Percentiles rank a stretch among this genome's conserved stretches.
Conservation (phyloP, 2,797 vertebrate species). For the Dallia pectoralis region DNA sequence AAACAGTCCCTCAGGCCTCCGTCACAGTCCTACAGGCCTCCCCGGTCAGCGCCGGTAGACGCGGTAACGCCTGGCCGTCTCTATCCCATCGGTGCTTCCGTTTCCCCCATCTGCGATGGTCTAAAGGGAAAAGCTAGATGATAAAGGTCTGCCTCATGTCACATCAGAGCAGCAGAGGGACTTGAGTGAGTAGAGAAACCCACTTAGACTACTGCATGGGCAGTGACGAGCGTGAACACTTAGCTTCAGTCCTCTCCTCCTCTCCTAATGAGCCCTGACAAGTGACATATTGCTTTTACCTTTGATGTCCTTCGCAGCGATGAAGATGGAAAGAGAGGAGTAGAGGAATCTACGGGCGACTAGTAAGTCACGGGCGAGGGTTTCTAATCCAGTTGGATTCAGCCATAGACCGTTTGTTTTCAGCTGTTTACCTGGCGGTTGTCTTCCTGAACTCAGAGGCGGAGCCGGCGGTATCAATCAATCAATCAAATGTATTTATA, state of each 20-base stretch:
- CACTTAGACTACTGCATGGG: not conserved
- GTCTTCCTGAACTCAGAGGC: too few species aligned
- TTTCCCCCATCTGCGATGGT: not conserved
- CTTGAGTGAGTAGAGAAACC: not conserved
- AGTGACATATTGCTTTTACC: not conserved
- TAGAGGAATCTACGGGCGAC: slow-evolving; percentile 15
- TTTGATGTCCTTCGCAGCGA: not conserved
- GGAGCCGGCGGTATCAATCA: too few species aligned
- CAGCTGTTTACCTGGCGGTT: too few species aligned
- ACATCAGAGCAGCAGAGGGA: not conserved
- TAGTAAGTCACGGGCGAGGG: slow-evolving; percentile 19
- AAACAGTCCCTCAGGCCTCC: not conserved
- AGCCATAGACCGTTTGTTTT: not conserved
- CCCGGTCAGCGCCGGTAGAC: not conserved
- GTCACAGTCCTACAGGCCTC: too few species aligned
- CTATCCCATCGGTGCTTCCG: not conserved
- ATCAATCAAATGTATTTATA: too few species aligned
- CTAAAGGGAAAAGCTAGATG: not conserved
- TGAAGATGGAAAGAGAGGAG: slow-evolving; percentile 22
- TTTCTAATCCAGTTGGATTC: slow-evolving; percentile 35
- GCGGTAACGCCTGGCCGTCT: too few species aligned
- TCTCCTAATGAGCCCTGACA: not conserved
- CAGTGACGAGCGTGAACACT: not conserved
- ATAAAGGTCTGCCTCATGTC: slow-evolving; percentile 23
- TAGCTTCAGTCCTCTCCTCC: slow-evolving; percentile 6